These are phyloP conservation scores for Pomatostomus ruficeps DNA, from an alignment of 2,113 vertebrate genomes.

Conservation along the genomic window DNA sequence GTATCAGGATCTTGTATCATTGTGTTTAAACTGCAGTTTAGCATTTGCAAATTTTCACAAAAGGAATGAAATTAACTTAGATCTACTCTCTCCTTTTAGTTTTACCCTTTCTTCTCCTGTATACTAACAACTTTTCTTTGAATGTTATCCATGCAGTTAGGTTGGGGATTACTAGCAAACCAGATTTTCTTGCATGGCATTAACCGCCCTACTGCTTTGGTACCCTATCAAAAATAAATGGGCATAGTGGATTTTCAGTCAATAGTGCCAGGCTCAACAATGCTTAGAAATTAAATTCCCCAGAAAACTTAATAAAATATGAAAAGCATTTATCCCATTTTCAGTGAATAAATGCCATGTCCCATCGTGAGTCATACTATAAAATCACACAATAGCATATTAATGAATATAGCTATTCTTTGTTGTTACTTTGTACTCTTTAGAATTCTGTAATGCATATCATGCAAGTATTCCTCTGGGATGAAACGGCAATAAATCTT, in stretches of 20 bases:
- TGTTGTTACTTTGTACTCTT: neutral
- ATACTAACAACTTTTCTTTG: neutral
- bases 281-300: neutral
- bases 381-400: neutral
- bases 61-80: neutral
- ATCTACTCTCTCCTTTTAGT: neutral
- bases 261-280: neutral
- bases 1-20: neutral
- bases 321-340: conserved; percentile 29
- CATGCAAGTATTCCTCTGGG: conserved; percentile 34
- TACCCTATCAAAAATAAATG: neutral
- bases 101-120: neutral
- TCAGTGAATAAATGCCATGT: neutral
- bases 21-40: neutral
- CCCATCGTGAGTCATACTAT: neutral
- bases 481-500: conserved; percentile 60
- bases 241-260: neutral
- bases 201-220: neutral
- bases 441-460: conserved; percentile 25
- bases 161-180: neutral
- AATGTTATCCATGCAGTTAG: neutral
- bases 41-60: neutral
- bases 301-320: conserved; percentile 13
- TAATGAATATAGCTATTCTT: conserved; percentile 5
- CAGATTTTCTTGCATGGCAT: neutral